Base-by-base conservation (phyloP, 2,113 vertebrate genomes). In the Miniopterus natalensis region DNA sequence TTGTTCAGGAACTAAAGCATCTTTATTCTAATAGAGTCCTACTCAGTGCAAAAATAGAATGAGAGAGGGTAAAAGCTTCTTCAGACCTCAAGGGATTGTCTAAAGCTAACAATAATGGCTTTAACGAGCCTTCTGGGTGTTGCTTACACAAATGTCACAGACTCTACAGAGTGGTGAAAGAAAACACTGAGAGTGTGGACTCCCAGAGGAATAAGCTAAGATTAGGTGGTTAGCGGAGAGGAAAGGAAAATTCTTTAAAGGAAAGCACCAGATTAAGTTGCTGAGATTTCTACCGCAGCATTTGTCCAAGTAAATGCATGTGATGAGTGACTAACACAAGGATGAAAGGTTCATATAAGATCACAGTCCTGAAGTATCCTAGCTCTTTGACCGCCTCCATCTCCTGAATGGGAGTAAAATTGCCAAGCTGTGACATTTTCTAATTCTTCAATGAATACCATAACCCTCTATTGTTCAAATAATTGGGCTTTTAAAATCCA, bases 11-110 rank as follows among this genome's bases (percentile, higher is more conserved):
- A 47, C 90, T 71, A 25, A 92, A 18, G 8, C 53, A 45, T 47
- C n/a, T 77, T 29, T 71, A 1, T 66, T 51, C n/a, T 86, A 55
- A 49, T 36, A 81, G 51, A 70, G 36, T 51, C 20, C 84, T 81
- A 96, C 18, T 96, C n/a, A 77, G 75, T 55, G 79, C 73, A 96
- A 90, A 95, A 15, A 78, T 0, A 84, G 31, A 74, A 47, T 45
- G 13, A 49, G n/a, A 92, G 0, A 92, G 29, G n/a, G 20, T 59
- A 70, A 59, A 84, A 68, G 27, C 51, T 92, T 36, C 78, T 29
- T 18, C 20, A 84, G 74, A 55, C 27, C 90, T 68, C 89, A 55
- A 0, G 25, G 71, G 75, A 79, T 59, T 92, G 51, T 96, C 80
- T 74, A 88, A 94, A 80, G 29, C 17, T 92, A 90, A 84, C 2